phyloP scores from a whole-genome alignment of 2,113 vertebrate genomes.

The Oncorhynchus clarkii region DNA sequence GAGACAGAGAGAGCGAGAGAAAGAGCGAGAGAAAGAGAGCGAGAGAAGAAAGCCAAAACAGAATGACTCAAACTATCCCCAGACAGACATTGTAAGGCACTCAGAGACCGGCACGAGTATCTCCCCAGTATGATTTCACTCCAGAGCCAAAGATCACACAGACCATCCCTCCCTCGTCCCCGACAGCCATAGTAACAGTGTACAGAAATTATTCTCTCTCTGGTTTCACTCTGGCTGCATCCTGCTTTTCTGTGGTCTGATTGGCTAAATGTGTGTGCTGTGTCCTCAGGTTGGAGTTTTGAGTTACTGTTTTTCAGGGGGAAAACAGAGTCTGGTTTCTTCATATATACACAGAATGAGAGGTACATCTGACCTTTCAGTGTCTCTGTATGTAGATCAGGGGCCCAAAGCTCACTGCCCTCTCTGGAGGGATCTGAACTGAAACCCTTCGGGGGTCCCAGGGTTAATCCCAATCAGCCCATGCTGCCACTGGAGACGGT shows the following conservation, averaged over 20 bases:
- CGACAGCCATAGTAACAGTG: constrained; percentile 52
- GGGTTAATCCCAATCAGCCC: not conserved
- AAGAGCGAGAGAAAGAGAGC: no score
- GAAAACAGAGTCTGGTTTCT: not conserved
- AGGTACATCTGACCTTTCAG: not conserved
- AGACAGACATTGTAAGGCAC: no score
- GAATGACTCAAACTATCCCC: no score
- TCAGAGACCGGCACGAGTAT: no score
- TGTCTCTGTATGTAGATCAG: not conserved
- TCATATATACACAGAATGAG: not conserved
- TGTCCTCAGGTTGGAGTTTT: not conserved
- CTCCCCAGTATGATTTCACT: not conserved
- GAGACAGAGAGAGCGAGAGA: no score
- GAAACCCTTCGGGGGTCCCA: not conserved
- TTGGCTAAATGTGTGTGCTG: no score
- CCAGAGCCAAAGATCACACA: constrained; percentile 22
- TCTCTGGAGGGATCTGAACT: not conserved
- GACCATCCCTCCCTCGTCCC: constrained; percentile 53
- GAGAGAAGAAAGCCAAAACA: no score
- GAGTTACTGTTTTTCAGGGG: not conserved
- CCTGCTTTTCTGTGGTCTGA: no score
- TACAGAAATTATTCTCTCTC: constrained; percentile 14
- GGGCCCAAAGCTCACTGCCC: not conserved
- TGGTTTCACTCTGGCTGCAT: not conserved
- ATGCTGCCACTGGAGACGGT: constrained; percentile 32